Evolutionary conservation across 2,888 invertebrate species (phyloP), one percentile per base, ranked within the genome.

Genomic region (Cotesia congregata): DNA sequence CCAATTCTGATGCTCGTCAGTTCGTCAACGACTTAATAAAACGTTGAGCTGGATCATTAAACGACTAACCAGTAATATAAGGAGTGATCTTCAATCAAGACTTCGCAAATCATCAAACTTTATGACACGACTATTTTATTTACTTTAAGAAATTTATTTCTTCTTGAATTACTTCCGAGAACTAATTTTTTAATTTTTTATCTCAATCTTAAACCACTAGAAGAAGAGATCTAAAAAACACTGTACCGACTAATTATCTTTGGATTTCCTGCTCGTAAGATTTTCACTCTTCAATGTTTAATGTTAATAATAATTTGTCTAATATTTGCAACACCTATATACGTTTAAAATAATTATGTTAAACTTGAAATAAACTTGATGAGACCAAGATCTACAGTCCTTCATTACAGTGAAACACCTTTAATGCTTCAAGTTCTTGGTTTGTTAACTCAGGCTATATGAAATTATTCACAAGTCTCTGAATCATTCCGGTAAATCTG

Each of bases 11-110:
- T 30, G 20, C 38, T 40, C 50, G 30, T 59, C 20, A 67, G 39
- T n/a, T 65, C 50, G 30, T 73, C 7, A 67, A 73, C 73, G 60
- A 72, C 64, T 61, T 64, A 17, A 72, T 72, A 64, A 72, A 72
- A 40, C 15, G 30, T 59, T 50, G 65, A 20, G 30, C 50, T 41
- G 20, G 30, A 64, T 65, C 65, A 65, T 65, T 40, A 65, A 40
- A 38, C 15, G 60, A 12, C 62, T 15, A 62, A 72, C 39, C 17
- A 38, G 61, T 30, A 30, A 30, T 30, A 30, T 30, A 67, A 5
- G 5, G 17, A 40, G 62, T 38, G 17, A 72, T 61, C 40, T 38
- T 61, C n/a, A 72, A 62, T 72, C 15, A 30, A 30, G 62, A n/a
- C 6, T 62, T 39, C 20, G 15, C 41, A 17, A 64, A 39, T 60